Evolutionary conservation across 1,140 invertebrate genomes (phyloP).

Genomic region (Arion vulgaris): DNA sequence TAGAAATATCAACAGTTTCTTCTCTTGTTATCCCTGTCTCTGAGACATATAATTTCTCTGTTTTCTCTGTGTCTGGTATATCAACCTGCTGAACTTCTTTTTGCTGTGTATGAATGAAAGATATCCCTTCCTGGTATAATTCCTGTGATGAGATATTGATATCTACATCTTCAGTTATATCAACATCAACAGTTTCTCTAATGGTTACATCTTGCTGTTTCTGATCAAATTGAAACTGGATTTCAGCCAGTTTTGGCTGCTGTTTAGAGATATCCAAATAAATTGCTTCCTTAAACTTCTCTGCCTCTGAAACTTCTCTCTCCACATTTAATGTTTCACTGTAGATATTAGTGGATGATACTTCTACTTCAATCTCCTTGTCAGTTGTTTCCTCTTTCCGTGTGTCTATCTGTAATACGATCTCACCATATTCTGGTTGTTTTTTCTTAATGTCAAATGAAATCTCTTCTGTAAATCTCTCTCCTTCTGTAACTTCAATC

Average conservation of each 20-base stretch:
- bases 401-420: slow-evolving; percentile 82
- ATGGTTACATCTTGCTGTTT: slow-evolving; percentile 10
- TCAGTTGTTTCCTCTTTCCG: slow-evolving; percentile 39
- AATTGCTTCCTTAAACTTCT: slow-evolving; percentile 41
- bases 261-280: slow-evolving; percentile 39
- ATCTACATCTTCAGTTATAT: slow-evolving; percentile 22
- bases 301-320: slow-evolving; percentile 29
- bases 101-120: slow-evolving; percentile 38
- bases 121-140: slow-evolving; percentile 40
- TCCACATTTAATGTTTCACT: slow-evolving; percentile 37
- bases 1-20: slow-evolving; percentile 38
- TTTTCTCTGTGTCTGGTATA: slow-evolving; percentile 30
- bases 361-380: slow-evolving; percentile 21
- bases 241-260: slow-evolving; percentile 33
- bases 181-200: slow-evolving; percentile 37
- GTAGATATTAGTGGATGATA: neutral
- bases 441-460: slow-evolving; percentile 84
- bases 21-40: slow-evolving; percentile 38
- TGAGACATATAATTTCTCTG: slow-evolving; percentile 38
- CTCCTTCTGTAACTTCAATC: slow-evolving; percentile 29
- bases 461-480: slow-evolving; percentile 38
- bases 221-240: slow-evolving; percentile 35
- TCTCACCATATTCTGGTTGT: slow-evolving; percentile 83
- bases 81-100: slow-evolving; percentile 33
- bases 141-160: slow-evolving; percentile 24